phyloP scores from a whole-genome alignment of 2,888 invertebrate species.

The Acanthacorydalis orientalis region DNA sequence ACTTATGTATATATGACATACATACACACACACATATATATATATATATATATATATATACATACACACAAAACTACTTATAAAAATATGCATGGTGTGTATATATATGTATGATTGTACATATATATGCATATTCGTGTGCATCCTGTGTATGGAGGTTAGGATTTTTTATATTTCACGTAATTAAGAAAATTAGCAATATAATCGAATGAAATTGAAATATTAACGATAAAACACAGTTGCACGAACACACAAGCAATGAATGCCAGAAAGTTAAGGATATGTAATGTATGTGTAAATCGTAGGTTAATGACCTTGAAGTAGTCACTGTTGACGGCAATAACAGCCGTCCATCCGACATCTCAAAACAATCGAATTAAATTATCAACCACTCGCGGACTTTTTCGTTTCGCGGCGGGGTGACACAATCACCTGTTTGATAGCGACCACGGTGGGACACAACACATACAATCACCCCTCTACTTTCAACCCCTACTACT shows the following conservation, averaged over 20 bases:
- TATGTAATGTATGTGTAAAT: background rate
- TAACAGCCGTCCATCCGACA: no score
- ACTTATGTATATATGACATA: no score
- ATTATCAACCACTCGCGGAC: slow-evolving; percentile 4
- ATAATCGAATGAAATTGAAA: background rate
- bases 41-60: no score
- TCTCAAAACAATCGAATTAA: background rate
- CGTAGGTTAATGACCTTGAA: slow-evolving; percentile 7
- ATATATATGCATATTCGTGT: no score
- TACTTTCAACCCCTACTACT: slow-evolving; percentile 8
- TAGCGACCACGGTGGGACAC: slow-evolving; percentile 1
- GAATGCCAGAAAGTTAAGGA: background rate
- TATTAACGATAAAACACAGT: background rate
- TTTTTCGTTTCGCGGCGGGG: slow-evolving; percentile 6
- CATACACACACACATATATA: no score
- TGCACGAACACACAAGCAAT: background rate
- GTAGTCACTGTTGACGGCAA: background rate
- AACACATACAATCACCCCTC: slow-evolving; percentile 6
- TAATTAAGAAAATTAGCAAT: background rate
- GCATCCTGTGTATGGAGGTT: background rate
- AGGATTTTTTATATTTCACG: background rate
- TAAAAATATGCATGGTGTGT: no score
- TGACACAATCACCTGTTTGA: slow-evolving; percentile 7
- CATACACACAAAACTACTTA: no score
- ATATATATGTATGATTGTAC: no score